These are phyloP conservation scores for Littorina saxatilis DNA, from an alignment of 1,140 invertebrate species.

Conservation along the genomic window DNA sequence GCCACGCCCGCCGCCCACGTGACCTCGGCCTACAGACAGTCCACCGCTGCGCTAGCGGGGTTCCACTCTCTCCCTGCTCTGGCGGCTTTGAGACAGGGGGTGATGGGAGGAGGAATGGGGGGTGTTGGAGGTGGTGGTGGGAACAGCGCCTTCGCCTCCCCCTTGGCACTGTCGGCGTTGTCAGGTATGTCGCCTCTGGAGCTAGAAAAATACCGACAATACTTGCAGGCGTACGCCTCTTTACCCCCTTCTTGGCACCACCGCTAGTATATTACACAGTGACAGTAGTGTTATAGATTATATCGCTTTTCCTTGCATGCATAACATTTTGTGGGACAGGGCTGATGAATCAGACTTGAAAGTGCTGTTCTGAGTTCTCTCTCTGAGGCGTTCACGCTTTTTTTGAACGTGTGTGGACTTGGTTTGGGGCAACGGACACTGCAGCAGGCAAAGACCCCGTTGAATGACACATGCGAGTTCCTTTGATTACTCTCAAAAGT, in stretches of 20 bases:
- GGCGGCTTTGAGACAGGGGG: slow-evolving; percentile 31
- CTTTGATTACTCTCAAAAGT: no score
- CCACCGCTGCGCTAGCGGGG: slow-evolving; percentile 28
- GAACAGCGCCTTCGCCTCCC: slow-evolving; percentile 62
- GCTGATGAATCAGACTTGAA: no score
- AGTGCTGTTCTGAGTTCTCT: no score
- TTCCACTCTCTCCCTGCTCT: slow-evolving; percentile 40
- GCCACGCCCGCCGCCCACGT: not conserved
- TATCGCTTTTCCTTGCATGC: no score
- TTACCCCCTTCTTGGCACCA: slow-evolving; percentile 40
- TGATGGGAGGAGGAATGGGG: not conserved
- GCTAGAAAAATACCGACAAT: slow-evolving; percentile 74
- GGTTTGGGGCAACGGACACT: no score
- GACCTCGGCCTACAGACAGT: slow-evolving; percentile 32
- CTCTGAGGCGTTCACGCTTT: no score
- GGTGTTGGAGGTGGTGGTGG: slow-evolving; percentile 36
- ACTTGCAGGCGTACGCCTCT: slow-evolving; percentile 64
- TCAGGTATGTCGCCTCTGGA: slow-evolving; percentile 65
- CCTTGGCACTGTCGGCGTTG: slow-evolving; percentile 60
- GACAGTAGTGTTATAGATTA: no score
- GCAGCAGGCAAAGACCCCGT: no score
- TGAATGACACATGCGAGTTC: no score
- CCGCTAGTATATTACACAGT: no score
- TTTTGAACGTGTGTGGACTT: no score
- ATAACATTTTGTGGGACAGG: no score